Evolutionary conservation across 2,888 invertebrate genomes (phyloP).

Genomic region (Diplolepis rosae): DNA sequence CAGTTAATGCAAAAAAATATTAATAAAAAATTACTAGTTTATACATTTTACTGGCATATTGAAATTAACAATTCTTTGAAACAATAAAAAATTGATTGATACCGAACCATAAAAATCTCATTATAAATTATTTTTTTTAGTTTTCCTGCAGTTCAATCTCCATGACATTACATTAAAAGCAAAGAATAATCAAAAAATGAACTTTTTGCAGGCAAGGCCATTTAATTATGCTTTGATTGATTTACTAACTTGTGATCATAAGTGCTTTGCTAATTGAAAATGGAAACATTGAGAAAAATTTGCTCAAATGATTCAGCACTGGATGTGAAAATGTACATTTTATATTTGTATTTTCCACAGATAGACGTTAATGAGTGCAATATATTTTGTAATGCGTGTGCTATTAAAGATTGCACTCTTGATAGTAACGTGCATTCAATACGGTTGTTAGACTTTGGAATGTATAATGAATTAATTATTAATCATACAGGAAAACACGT

Average conservation of each 20-base stretch:
- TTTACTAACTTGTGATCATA: not conserved
- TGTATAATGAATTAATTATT: conserved; percentile 23
- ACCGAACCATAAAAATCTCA: not conserved
- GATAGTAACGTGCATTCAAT: not conserved
- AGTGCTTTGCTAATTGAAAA: not conserved
- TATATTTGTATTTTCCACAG: not conserved
- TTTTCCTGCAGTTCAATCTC: not conserved
- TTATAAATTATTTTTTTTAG: not conserved
- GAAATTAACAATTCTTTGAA: not conserved
- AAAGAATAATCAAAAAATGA: not conserved
- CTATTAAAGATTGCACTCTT: not conserved
- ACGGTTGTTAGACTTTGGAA: conserved; percentile 17
- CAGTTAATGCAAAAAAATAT: not conserved
- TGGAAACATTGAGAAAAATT: not conserved
- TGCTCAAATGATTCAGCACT: conserved; percentile 7
- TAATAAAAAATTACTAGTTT: not conserved
- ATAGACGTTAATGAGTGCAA: conserved; percentile 1
- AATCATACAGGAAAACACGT: conserved; percentile 13
- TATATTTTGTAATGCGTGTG: conserved; percentile 10
- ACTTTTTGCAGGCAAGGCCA: not conserved
- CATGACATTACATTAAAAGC: not conserved
- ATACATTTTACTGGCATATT: not conserved
- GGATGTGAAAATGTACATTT: not conserved
- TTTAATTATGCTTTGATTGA: not conserved
- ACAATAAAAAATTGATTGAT: not conserved